Evolutionary conservation across 2,113 vertebrate species (phyloP), one percentile per base, ranked within the genome.

Genomic region (Amphiprion percula): DNA sequence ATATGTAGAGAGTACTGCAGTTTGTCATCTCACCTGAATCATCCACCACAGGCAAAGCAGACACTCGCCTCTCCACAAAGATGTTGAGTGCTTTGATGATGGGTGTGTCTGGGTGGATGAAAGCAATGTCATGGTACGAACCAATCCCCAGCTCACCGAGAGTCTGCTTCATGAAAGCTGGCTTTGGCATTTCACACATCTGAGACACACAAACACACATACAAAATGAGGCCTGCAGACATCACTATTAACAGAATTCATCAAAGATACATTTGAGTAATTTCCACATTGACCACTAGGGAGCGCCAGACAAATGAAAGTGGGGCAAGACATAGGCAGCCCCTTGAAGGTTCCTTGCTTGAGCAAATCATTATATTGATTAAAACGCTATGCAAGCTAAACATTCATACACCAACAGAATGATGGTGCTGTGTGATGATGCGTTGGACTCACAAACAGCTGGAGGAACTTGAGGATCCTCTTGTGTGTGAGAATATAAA

Each of bases 401-500:
- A 44, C 33, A 47, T 1, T 39, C 8, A 7, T 26, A 52, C 49
- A 26, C 15, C 21, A 30, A 55, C 41, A 46, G 28, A 16, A 23
- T 0, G 44, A 55, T 1, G 6, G 24, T 21, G 61, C 41, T 9
- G 37, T 52, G 23, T 16, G 15, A 4, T 46, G 50, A 21, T 59
- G 24, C 68, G 74, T 17, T 67, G 82, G 93, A 98, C 98, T 99
- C 94, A 99, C 98, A 96, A 99, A 99, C 86, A 99, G 97, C 95
- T 99, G 98, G 89, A 99, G 97, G 93, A 99, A 99, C 95, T 99
- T 99, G 93, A 99, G 97, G 94, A 99, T 98, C 96, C 98, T 96
- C 95, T 99, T 99, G 96, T 99, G 98, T 80, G 98, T 99, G 91
- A 99, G 98, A 82, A 99, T 99, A 94, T 99, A 99, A 96, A 99